Percentiles rank a stretch among this genome's conserved stretches.
These are phyloP conservation scores for Aptenodytes patagonicus DNA, from an alignment of 2,113 vertebrate species.

Conservation along the genomic window DNA sequence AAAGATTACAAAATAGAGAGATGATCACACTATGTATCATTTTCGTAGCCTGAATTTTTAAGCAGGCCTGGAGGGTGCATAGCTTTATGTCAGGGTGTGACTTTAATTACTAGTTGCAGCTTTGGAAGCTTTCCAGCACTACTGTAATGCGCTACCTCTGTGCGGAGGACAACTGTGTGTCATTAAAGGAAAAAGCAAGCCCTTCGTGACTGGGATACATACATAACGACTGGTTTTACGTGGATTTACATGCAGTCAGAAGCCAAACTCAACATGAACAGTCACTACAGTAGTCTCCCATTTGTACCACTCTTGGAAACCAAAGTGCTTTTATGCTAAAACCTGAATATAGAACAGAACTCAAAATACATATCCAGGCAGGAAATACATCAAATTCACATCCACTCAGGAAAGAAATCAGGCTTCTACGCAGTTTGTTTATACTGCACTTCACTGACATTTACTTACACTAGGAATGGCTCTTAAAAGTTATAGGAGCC, in stretches of 20 bases:
- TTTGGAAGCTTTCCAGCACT: constrained; percentile 30
- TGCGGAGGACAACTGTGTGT: neutral
- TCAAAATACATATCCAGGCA: neutral
- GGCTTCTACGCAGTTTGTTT: neutral
- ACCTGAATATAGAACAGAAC: neutral
- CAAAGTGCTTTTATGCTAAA: neutral
- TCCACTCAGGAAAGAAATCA: neutral
- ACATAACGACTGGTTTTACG: neutral
- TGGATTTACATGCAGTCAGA: neutral
- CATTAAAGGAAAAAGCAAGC: neutral
- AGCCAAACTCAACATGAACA: neutral
- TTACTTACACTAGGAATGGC: neutral
- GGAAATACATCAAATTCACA: neutral
- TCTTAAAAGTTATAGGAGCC: neutral
- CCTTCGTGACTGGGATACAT: neutral
- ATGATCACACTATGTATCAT: rapidly evolving
- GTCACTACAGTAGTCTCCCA: neutral
- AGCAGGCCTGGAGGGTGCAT: neutral
- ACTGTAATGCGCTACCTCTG: neutral
- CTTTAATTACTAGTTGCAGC: neutral
- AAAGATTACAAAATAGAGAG: neutral
- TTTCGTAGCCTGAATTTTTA: neutral
- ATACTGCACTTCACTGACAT: neutral
- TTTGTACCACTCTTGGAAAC: neutral
- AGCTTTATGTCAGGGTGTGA: constrained; percentile 4